phyloP scores from a whole-genome alignment of 2,888 invertebrate species.

The Cecidostiba fungosa region DNA sequence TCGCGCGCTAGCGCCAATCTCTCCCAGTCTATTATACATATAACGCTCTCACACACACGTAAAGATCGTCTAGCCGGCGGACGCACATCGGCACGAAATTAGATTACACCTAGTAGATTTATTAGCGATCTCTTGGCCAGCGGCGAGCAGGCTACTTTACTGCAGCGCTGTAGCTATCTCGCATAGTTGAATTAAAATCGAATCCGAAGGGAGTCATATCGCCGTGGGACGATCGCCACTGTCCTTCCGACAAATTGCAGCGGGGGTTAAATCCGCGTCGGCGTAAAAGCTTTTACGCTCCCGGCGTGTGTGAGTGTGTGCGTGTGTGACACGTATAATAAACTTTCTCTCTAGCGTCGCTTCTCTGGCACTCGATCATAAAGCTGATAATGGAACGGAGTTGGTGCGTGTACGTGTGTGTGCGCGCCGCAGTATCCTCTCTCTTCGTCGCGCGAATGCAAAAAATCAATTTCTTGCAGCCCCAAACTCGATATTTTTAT shows the following conservation, averaged over 20 bases:
- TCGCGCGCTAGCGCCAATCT: not conserved
- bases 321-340: slow-evolving; percentile 29
- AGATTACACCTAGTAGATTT: slow-evolving; percentile 52
- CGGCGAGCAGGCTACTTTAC: not conserved
- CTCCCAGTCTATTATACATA: not conserved
- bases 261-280: slow-evolving; percentile 58
- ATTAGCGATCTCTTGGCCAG: slow-evolving; percentile 41
- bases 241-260: slow-evolving; percentile 65
- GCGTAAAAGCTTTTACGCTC: slow-evolving; percentile 64
- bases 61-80: not conserved
- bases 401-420: not conserved
- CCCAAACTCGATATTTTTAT: not conserved
- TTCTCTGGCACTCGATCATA: slow-evolving; percentile 49
- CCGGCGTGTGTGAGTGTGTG: not conserved
- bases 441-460: not conserved
- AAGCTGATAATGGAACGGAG: slow-evolving; percentile 55
- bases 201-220: slow-evolving; percentile 58
- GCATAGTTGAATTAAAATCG: slow-evolving; percentile 56
- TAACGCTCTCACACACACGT: not conserved
- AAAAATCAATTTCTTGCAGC: slow-evolving; percentile 20
- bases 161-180: not conserved
- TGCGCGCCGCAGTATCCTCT: not conserved
- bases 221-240: slow-evolving; percentile 41
- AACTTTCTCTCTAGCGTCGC: slow-evolving; percentile 44
- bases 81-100: slow-evolving; percentile 37